A percentile compares a stretch with the other conserved stretches of the same genome.
phyloP scores from a whole-genome alignment of 2,888 invertebrate species.

The Heliconius cydno region DNA sequence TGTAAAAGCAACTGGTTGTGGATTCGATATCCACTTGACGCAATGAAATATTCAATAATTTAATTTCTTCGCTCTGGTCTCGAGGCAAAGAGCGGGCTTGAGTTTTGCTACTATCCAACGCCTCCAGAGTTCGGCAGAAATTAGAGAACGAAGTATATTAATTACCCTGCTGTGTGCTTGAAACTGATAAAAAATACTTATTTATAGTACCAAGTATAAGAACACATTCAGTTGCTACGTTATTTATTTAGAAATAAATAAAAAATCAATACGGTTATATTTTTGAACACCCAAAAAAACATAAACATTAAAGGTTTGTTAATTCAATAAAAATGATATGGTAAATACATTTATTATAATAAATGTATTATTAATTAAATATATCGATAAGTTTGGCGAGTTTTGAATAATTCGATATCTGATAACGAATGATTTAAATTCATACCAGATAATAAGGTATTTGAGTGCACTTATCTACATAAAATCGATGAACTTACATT shows the following conservation, averaged over 20 bases:
- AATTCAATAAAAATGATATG: not conserved
- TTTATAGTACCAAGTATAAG: not conserved
- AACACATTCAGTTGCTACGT: not conserved
- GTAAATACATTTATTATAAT: slow-evolving; percentile 30
- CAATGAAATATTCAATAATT: too few relatives aligned
- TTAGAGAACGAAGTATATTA: too few relatives aligned
- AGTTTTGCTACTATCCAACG: too few relatives aligned
- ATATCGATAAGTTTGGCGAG: slow-evolving; percentile 20
- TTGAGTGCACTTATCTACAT: slow-evolving; percentile 26
- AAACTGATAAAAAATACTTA: too few relatives aligned
- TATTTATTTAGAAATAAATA: not conserved
- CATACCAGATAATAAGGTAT: slow-evolving; percentile 29
- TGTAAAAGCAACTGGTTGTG: too few relatives aligned
- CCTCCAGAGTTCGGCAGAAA: too few relatives aligned
- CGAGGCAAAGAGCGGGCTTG: too few relatives aligned
- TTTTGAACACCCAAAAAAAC: not conserved
- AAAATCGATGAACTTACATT: slow-evolving; percentile 15
- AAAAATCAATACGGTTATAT: not conserved
- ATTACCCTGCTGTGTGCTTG: too few relatives aligned
- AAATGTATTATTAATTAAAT: slow-evolving; percentile 28
- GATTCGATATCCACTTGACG: too few relatives aligned
- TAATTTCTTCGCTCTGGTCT: too few relatives aligned
- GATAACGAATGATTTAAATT: slow-evolving; percentile 32
- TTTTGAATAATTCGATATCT: slow-evolving; percentile 31
- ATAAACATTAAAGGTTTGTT: not conserved